Evolutionary conservation across 2,888 invertebrate genomes (phyloP).

Genomic region (Standfussiana lucernea): DNA sequence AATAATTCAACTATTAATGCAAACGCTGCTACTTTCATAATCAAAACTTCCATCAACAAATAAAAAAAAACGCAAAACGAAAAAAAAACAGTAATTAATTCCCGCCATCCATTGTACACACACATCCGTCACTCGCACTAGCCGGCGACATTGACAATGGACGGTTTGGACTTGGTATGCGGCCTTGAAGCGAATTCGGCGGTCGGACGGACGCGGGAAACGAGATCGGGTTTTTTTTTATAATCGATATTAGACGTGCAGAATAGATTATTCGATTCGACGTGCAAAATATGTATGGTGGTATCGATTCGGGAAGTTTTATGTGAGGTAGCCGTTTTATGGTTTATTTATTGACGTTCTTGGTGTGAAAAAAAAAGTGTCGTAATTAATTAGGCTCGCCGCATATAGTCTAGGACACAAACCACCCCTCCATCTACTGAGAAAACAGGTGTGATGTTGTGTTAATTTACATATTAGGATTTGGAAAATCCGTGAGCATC

Average conservation of each 20-base stretch:
- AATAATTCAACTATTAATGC: too few species aligned
- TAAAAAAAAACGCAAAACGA: background rate
- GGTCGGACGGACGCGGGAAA: conserved; percentile 78
- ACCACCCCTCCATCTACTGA: background rate
- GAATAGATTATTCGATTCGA: conserved; percentile 75
- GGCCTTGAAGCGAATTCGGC: conserved; percentile 88
- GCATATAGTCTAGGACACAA: background rate
- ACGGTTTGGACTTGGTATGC: conserved; percentile 87
- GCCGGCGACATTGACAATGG: conserved; percentile 89
- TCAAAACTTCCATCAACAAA: background rate
- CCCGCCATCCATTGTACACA: conserved; percentile 75
- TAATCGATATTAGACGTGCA: conserved; percentile 76
- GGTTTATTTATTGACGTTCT: conserved; percentile 36
- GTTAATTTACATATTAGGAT: conserved; percentile 2
- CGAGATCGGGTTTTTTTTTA: conserved; percentile 80
- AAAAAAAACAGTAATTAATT: conserved; percentile 60
- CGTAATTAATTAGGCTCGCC: background rate
- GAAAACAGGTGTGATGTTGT: background rate
- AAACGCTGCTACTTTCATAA: background rate
- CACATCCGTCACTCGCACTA: conserved; percentile 81
- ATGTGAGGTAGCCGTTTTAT: conserved; percentile 49
- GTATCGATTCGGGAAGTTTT: conserved; percentile 56
- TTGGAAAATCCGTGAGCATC: background rate
- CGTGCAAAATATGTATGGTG: conserved; percentile 69
- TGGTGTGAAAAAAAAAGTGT: background rate